phyloP scores from a whole-genome alignment of 2,113 vertebrate species.

The Cervus canadensis region DNA sequence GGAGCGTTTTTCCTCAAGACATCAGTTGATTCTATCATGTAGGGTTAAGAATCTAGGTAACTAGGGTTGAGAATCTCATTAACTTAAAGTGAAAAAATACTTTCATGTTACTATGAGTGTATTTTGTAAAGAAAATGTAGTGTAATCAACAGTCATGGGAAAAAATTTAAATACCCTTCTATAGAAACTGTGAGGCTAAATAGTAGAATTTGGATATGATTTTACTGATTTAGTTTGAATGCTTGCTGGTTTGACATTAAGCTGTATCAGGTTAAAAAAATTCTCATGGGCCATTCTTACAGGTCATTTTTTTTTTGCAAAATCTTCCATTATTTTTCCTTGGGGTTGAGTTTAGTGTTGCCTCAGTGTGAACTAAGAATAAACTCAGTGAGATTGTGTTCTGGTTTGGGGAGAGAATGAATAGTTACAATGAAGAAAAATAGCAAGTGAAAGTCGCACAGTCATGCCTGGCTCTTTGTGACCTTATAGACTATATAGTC shows the following conservation, averaged over 20 bases:
- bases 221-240: constrained; percentile 80
- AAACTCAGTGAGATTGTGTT: neutral
- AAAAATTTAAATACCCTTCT: constrained; percentile 80
- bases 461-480: neutral
- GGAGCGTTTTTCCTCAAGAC: neutral
- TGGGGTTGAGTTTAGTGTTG: neutral
- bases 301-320: neutral
- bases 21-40: neutral
- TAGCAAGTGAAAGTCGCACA: neutral
- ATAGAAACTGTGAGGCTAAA: constrained; percentile 83
- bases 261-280: constrained; percentile 75
- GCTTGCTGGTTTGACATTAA: constrained; percentile 85
- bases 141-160: neutral
- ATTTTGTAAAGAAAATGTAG: neutral
- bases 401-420: neutral
- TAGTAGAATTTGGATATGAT: constrained; percentile 72
- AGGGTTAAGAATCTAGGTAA: neutral
- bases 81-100: constrained; percentile 12
- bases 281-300: neutral
- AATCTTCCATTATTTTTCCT: neutral
- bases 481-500: neutral
- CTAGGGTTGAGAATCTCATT: neutral
- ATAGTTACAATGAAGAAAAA: neutral
- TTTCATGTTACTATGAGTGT: neutral
- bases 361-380: neutral